Base-by-base conservation (phyloP, 2,113 vertebrate genomes). In the Aegithalos caudatus region DNA sequence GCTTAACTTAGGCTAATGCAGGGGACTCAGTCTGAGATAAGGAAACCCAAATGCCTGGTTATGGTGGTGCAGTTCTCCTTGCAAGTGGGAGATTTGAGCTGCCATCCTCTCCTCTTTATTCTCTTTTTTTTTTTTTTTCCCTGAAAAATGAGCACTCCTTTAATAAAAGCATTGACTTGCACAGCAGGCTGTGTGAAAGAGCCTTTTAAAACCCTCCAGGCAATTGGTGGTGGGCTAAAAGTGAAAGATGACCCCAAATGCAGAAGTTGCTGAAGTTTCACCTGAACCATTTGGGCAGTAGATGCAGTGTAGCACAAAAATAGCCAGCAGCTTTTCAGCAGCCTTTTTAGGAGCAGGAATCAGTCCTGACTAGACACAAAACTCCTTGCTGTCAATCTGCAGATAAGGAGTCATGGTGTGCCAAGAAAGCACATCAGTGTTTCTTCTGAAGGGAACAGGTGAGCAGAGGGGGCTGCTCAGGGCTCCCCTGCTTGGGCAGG, bases 361-460 rank as follows among this genome's bases (percentile, higher is more conserved):
- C 37, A 5, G 33, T 11, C 54, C 62, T 21, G 64, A 22, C 37
- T 45, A 33, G 77, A 50, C 31, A 38, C 13, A 58, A 12, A 64
- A 12, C 12, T 38, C 20, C 0, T 10, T 4, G 1, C 11, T 73
- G 50, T 50, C 20, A 2, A 0, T 56, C 31, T 40, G 54, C 35
- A 18, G n/a, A 2, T 13, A 3, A 35, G 53, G 40, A 72, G 45
- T 31, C n/a, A 1, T 18, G 1, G 5, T 45, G 45, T 70, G 37
- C 65, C 56, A 50, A 31, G 40, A 31, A 10, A 69, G 7, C 9
- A 6, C 16, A 23, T 27, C 60, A 35, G 37, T 18, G 33, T 62
- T 83, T 73, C 25, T 27, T 38, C 50, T 69, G 29, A 17, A 57
- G 66, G 33, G 40, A 53, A 1, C 22, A 61, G 60, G 15, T 2